Percentiles rank a stretch among this genome's conserved stretches.
Conservation (phyloP, 2,113 vertebrate genomes). For the Columbina picui region DNA sequence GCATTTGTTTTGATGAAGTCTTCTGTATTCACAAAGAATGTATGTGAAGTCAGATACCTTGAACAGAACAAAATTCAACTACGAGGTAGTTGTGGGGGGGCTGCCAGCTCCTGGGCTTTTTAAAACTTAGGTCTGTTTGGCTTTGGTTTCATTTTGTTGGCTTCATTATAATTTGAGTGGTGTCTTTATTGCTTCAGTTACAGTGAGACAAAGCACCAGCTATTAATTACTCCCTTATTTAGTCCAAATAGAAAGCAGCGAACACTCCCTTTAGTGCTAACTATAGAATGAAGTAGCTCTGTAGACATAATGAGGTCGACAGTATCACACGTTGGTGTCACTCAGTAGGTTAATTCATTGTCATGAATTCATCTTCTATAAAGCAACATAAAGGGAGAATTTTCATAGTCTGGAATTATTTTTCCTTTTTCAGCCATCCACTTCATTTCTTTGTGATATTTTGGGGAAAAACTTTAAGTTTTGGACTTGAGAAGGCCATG, state of each 20-base stretch:
- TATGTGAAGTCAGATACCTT: background rate
- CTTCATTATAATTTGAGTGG: background rate
- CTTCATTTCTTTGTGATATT: background rate
- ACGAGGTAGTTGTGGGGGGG: background rate
- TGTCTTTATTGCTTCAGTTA: background rate
- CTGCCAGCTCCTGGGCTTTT: background rate
- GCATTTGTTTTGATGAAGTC: background rate
- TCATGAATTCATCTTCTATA: background rate
- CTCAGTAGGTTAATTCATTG: constrained; percentile 9
- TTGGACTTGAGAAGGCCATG: background rate
- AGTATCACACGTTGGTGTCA: background rate
- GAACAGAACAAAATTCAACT: background rate
- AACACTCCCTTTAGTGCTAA: background rate
- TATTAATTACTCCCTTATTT: background rate
- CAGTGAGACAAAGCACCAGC: background rate
- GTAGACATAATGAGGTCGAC: background rate
- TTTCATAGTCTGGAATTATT: background rate
- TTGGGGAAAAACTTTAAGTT: background rate
- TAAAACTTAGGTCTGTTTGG: background rate
- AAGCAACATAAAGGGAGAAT: background rate
- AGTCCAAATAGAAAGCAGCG: background rate
- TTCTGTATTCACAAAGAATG: background rate
- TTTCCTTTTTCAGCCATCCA: rapidly evolving
- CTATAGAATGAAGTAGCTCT: background rate
- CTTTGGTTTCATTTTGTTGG: background rate